Conservation (phyloP, 2,797 vertebrate species). For the Diplodus sargus region DNA sequence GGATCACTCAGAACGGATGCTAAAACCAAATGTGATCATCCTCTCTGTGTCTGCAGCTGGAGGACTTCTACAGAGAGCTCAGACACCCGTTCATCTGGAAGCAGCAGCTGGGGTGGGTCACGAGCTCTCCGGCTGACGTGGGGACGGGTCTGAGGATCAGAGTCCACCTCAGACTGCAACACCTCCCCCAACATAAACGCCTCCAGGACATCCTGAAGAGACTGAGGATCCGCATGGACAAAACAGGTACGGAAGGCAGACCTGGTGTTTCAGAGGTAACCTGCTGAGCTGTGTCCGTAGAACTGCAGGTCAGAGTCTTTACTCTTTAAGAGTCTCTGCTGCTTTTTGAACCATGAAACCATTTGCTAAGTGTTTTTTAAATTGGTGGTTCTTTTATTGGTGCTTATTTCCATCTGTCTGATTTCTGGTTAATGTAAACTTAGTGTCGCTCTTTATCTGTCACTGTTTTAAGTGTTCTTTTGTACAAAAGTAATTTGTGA, state of each 20-base stretch:
- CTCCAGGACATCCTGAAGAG: constrained; percentile 63
- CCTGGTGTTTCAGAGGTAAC: not conserved
- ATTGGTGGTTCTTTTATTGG: too few species aligned
- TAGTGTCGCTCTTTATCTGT: too few species aligned
- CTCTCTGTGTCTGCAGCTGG: constrained; percentile 64
- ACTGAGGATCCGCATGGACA: constrained; percentile 57
- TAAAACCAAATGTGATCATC: too few species aligned
- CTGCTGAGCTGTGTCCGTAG: not conserved
- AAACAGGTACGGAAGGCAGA: constrained; percentile 31
- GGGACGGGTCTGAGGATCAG: constrained; percentile 80
- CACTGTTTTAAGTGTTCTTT: too few species aligned
- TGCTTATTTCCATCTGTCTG: too few species aligned
- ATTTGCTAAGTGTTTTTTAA: too few species aligned
- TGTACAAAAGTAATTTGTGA: too few species aligned
- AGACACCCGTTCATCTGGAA: constrained; percentile 82
- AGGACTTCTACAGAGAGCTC: constrained; percentile 68
- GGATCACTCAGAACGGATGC: too few species aligned
- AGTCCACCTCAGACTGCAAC: constrained; percentile 70
- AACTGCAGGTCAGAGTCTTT: not conserved
- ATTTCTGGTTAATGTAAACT: too few species aligned
- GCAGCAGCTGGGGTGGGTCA: constrained; percentile 82
- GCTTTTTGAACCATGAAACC: too few species aligned
- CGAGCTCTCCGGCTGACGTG: constrained; percentile 81
- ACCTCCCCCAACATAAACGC: constrained; percentile 68
- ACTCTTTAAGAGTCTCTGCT: too few species aligned